phyloP scores from a whole-genome alignment of 1,140 invertebrate genomes.

The Acromyrmex heyeri region DNA sequence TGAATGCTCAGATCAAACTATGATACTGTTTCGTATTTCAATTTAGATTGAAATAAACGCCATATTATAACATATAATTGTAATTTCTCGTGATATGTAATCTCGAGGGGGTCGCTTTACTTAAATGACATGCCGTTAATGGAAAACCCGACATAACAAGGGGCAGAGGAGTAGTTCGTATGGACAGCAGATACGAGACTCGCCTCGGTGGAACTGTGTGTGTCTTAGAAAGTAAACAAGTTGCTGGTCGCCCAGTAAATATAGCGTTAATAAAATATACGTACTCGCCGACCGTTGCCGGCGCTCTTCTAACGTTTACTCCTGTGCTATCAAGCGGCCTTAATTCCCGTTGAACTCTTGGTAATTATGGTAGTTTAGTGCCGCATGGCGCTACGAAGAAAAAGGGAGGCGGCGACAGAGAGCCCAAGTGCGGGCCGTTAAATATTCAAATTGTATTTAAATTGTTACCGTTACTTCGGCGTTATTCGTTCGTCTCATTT shows the following conservation, averaged over 20 bases:
- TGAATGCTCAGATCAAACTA: background rate
- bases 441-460: conserved; percentile 82
- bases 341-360: conserved; percentile 76
- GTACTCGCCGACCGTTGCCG: conserved; percentile 59
- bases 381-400: conserved; percentile 55
- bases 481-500: conserved; percentile 73
- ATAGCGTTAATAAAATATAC: conserved; percentile 83
- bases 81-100: conserved; percentile 19
- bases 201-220: conserved; percentile 62
- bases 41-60: conserved; percentile 32
- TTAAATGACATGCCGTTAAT: conserved; percentile 79
- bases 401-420: conserved; percentile 46
- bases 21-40: background rate
- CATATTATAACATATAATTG: conserved; percentile 36
- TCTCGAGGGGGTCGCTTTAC: conserved; percentile 24
- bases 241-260: conserved; percentile 77
- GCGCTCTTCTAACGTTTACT: conserved; percentile 50
- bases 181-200: conserved; percentile 51
- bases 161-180: conserved; percentile 46
- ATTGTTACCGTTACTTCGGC: conserved; percentile 77
- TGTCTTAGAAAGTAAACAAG: conserved; percentile 79
- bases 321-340: conserved; percentile 72
- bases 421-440: conserved; percentile 64
- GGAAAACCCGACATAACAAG: conserved; percentile 74
- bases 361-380: conserved; percentile 78